Percentiles rank a stretch among this genome's conserved stretches.
Evolutionary conservation across 2,797 vertebrate species (phyloP).

Genomic region (Delichon dasypus): DNA sequence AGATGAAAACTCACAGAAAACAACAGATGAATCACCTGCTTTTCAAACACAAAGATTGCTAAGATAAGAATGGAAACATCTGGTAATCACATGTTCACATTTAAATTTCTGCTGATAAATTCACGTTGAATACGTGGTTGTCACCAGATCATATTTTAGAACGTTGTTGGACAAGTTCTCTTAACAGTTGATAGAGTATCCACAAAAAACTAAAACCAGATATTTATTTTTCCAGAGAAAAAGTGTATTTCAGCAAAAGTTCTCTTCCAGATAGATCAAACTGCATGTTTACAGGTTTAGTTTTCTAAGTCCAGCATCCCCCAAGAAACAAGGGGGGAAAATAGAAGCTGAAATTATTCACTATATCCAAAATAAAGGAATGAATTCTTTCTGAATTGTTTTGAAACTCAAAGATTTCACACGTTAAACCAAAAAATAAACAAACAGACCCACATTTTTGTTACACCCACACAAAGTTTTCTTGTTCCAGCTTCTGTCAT

Average conservation of each 20-base stretch:
- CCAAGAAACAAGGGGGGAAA: neutral
- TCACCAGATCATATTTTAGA: neutral
- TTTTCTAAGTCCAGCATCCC: neutral
- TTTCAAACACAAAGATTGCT: neutral
- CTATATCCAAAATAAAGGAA: neutral
- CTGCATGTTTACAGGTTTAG: neutral
- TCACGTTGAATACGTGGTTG: neutral
- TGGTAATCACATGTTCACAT: neutral
- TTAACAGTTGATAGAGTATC: neutral
- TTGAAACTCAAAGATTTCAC: neutral
- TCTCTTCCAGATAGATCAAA: neutral
- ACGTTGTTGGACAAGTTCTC: neutral
- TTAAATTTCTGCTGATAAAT: constrained; percentile 7
- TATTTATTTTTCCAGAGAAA: neutral
- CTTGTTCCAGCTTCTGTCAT: neutral
- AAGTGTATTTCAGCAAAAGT: neutral
- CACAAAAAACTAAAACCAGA: neutral
- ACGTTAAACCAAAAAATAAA: neutral
- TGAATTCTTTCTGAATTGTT: neutral
- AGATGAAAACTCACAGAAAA: neutral
- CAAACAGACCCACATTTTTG: neutral
- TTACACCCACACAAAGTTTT: neutral
- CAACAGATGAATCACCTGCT: neutral
- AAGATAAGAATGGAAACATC: neutral
- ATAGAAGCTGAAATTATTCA: neutral